These are phyloP conservation scores for Oncorhynchus tshawytscha DNA, from an alignment of 2,113 vertebrate genomes.

Conservation along the genomic window DNA sequence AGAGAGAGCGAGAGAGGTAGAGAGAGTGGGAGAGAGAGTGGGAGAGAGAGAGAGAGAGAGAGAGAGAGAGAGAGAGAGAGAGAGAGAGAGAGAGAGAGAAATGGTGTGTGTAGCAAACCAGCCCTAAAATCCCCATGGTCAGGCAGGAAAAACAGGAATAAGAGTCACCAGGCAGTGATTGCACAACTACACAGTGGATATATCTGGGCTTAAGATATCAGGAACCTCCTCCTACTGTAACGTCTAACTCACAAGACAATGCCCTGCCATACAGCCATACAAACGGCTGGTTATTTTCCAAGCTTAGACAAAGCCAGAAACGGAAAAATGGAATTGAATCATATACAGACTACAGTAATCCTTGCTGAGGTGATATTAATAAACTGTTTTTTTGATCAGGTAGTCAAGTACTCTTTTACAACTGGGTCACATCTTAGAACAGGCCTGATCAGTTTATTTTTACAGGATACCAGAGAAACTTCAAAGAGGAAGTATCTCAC, in stretches of 20 bases:
- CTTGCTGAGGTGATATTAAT: neutral
- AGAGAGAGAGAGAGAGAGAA: neutral
- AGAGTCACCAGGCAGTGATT: constrained; percentile 61
- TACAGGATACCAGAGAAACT: constrained; percentile 16
- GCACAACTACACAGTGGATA: constrained; percentile 62
- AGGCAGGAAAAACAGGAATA: constrained; percentile 80
- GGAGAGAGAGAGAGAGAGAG: too few species aligned
- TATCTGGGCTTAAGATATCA: constrained; percentile 48
- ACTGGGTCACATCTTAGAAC: neutral
- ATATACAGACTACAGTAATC: too few species aligned
- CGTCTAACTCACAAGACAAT: constrained; percentile 40
- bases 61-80: too few species aligned
- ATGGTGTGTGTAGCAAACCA: constrained; percentile 21
- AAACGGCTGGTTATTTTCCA: too few species aligned
- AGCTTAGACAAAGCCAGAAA: too few species aligned
- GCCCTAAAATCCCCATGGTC: constrained; percentile 67
- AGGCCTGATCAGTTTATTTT: neutral
- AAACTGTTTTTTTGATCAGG: too few species aligned
- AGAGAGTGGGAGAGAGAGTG: too few species aligned
- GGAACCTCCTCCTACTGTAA: constrained; percentile 36
- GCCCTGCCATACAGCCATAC: neutral
- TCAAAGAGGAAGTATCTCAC: constrained; percentile 45
- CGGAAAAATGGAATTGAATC: too few species aligned
- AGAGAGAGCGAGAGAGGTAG: too few species aligned
- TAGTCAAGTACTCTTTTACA: neutral